Conservation (phyloP, 2,888 invertebrate genomes). For the Temnothorax rugatulus region DNA sequence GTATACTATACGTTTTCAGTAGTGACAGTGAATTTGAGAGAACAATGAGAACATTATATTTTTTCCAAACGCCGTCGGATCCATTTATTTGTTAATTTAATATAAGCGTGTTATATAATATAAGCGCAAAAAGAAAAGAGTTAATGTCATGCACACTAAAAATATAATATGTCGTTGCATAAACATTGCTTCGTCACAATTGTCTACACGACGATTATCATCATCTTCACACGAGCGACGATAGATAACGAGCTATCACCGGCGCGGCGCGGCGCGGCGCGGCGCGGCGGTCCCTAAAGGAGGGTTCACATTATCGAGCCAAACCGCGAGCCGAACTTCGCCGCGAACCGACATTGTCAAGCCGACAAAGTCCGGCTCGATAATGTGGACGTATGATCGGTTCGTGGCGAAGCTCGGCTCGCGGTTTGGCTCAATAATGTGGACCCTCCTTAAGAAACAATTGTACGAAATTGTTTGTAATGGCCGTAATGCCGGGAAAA, state of each 20-base stretch:
- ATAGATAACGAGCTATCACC: constrained; percentile 45
- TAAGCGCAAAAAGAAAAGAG: background rate
- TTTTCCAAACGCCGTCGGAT: background rate
- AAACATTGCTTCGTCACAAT: background rate
- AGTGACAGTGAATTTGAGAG: too few species aligned
- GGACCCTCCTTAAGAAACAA: constrained; percentile 14
- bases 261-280: too few species aligned
- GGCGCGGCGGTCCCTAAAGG: background rate
- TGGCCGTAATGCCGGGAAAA: constrained; percentile 3
- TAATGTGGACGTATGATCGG: too few species aligned
- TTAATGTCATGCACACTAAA: background rate
- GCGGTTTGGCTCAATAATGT: too few species aligned
- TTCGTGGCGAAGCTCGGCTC: too few species aligned
- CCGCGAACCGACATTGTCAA: too few species aligned
- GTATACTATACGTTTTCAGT: too few species aligned
- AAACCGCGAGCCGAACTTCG: too few species aligned
- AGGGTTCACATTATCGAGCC: too few species aligned
- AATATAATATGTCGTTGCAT: background rate
- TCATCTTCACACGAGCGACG: constrained; percentile 9
- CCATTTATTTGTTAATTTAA: background rate
- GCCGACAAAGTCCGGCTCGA: too few species aligned
- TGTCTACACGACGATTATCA: constrained; percentile 4
- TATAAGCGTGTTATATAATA: background rate
- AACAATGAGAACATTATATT: background rate
- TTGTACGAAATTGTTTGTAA: constrained; percentile 5